phyloP scores from a whole-genome alignment of 2,113 vertebrate genomes.

The Pedetes capensis region DNA sequence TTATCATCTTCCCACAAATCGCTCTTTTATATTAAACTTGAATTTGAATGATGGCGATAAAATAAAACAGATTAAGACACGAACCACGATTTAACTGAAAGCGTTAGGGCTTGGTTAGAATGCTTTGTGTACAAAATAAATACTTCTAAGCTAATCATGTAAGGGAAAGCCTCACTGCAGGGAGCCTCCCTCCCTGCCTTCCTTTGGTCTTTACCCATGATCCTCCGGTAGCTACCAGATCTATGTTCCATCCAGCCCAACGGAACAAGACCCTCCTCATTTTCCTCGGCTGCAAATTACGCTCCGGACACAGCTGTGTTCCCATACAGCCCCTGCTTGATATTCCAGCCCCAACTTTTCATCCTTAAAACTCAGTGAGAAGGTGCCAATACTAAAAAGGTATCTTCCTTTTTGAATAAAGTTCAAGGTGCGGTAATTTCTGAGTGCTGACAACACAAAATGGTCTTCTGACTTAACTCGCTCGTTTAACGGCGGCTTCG shows the following conservation, averaged over 20 bases:
- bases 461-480: not conserved
- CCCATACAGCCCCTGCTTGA: not conserved
- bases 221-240: accelerated
- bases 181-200: accelerated
- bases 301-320: not conserved
- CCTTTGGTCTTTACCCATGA: not conserved
- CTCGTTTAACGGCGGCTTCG: not conserved
- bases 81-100: not conserved
- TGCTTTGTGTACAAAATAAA: not conserved
- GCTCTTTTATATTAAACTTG: not conserved
- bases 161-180: accelerated
- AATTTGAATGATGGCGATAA: not conserved
- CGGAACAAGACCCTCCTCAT: not conserved
- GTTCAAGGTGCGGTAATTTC: conserved; percentile 29
- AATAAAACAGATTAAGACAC: not conserved
- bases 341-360: not conserved
- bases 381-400: not conserved
- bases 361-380: conserved; percentile 26
- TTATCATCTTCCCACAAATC: not conserved
- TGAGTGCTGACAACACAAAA: not conserved
- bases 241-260: not conserved
- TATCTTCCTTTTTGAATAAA: not conserved
- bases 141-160: not conserved
- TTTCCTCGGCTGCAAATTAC: accelerated
- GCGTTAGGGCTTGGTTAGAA: not conserved